Evolutionary conservation across 2,113 vertebrate species (phyloP).

Genomic region (Poecilia latipinna): DNA sequence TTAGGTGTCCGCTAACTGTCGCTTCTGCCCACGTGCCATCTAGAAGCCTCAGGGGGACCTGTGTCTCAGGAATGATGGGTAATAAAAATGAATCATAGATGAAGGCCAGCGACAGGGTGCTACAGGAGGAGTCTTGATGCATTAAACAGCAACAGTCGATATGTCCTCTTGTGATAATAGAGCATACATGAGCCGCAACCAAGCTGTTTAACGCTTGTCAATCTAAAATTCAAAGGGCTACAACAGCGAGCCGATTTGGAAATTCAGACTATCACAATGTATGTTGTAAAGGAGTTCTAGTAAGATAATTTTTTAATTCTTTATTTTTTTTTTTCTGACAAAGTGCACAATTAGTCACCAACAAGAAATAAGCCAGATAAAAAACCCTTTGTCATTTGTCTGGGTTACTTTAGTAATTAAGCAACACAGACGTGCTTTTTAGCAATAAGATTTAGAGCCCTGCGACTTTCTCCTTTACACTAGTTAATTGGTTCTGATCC

Average conservation of each 20-base stretch:
- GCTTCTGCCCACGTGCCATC: constrained; percentile 69
- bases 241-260: constrained; percentile 11
- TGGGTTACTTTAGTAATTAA: constrained; percentile 60
- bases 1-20: constrained; percentile 81
- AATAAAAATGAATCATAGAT: constrained; percentile 86
- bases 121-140: constrained; percentile 79
- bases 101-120: constrained; percentile 80
- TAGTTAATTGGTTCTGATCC: constrained; percentile 70
- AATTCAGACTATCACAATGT: constrained; percentile 30
- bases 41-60: constrained; percentile 70
- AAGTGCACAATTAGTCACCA: background rate
- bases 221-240: constrained; percentile 57
- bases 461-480: constrained; percentile 43
- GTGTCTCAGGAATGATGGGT: constrained; percentile 80
- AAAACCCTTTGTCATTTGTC: constrained; percentile 26
- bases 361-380: constrained; percentile 1
- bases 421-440: constrained; percentile 44
- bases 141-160: constrained; percentile 82
- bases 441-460: constrained; percentile 58
- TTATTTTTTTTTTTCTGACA: background rate
- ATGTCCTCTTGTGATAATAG: constrained; percentile 83
- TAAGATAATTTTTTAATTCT: background rate
- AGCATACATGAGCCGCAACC: constrained; percentile 73
- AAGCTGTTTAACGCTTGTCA: constrained; percentile 83
- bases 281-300: background rate